A percentile compares a stretch with the other conserved stretches of the same genome.
These are phyloP conservation scores for Arrhopalites spinosus DNA, from an alignment of 2,888 invertebrate genomes.

Conservation along the genomic window DNA sequence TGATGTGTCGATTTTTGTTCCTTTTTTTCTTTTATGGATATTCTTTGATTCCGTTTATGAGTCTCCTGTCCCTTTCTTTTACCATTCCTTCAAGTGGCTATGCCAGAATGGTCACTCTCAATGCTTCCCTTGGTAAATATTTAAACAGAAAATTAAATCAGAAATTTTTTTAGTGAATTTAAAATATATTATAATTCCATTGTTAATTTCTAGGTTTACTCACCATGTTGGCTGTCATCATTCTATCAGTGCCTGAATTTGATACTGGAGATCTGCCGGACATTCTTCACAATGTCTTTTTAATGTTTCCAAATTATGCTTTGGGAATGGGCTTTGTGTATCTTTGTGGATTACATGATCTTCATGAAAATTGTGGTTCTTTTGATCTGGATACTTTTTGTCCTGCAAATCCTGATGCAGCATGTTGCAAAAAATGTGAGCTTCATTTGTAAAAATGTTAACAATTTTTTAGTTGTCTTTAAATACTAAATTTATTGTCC, in stretches of 20 bases:
- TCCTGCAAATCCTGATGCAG: conserved; percentile 44
- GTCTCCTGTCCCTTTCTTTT: conserved; percentile 63
- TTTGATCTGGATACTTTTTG: conserved; percentile 49
- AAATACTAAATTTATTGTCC: neutral
- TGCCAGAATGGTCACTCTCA: conserved; percentile 72
- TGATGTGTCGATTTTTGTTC: conserved; percentile 57
- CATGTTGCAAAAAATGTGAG: conserved; percentile 52
- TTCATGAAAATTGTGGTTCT: conserved; percentile 43
- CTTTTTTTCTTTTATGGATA: conserved; percentile 70
- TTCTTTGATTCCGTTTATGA: conserved; percentile 74
- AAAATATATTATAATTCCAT: neutral
- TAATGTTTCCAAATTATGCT: conserved; percentile 74
- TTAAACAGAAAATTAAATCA: neutral
- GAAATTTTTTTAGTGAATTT: neutral
- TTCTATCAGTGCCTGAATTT: conserved; percentile 68
- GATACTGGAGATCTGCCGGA: conserved; percentile 66
- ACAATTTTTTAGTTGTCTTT: neutral
- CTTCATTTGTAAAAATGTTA: neutral
- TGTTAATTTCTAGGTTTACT: conserved; percentile 68
- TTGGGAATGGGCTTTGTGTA: conserved; percentile 60
- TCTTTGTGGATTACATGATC: conserved; percentile 45
- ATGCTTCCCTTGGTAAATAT: conserved; percentile 72
- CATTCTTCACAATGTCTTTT: conserved; percentile 69
- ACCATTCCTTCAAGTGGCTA: conserved; percentile 76
- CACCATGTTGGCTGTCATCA: conserved; percentile 71